Base-by-base conservation (phyloP, 1,140 invertebrate genomes). In the Sesamia nonagrioides region DNA sequence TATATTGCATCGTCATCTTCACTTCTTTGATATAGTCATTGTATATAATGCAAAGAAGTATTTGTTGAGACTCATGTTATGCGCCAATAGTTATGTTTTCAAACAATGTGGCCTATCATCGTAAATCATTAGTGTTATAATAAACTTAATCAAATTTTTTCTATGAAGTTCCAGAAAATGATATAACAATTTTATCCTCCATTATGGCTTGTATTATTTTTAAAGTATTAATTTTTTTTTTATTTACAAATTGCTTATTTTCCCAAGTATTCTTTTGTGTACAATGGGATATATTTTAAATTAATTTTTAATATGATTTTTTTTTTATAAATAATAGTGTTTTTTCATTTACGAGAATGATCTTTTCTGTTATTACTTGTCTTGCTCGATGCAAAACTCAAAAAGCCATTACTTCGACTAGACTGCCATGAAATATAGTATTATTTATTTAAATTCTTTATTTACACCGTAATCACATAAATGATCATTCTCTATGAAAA, bases 41-140 rank as follows among this genome's bases (percentile, higher is more conserved):
- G 93, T 94, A 94, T 89, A 94, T 94, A 94, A 91, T 83, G 85
- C 89, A 89, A 86, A 88, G 86, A 87, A 90, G 87, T 88, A 86
- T 85, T 88, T 88, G 84, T 90, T 91, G 87, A 88, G 84, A 81
- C 86, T 83, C 82, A 83, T 87, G 85, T 88, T 87, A 85, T 85
- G 87, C 89, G 83, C 84, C 85, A 79, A 86, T 81, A 84, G 80
- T 88, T 87, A 84, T 71, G 81, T 86, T 82, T 86, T 86, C 85
- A 76, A 85, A 87, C 84, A 72, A 90, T 89, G 86, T 94, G 92
- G 92, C 91, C 92, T 92, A 92, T 88, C 87, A 87, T 88, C 85
- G 84, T 86, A 86, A 80, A 84, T 86, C 83, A 90, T 89, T 88
- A 89, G 87, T 84, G 63, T 81, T 77, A 77, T 80, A 82, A 78